Evolutionary conservation across 2,113 vertebrate species (phyloP).

Genomic region (Lamprologus sp.): DNA sequence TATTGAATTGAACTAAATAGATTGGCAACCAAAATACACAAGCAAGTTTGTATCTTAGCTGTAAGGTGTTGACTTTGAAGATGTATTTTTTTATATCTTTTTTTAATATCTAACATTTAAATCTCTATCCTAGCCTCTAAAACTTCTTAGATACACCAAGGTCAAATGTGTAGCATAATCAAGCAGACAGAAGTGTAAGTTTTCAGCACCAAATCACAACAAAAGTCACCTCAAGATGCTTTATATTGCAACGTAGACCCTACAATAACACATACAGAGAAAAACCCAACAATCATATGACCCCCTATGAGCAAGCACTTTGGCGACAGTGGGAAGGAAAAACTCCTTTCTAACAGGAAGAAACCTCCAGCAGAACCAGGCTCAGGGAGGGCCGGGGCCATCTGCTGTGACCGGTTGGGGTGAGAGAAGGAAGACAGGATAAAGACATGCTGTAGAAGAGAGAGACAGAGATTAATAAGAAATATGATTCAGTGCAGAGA

Average conservation of each 20-base stretch:
- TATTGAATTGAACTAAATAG: background rate
- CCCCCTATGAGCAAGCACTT: background rate
- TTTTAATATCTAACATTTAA: background rate
- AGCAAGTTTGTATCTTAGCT: background rate
- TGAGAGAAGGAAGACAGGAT: background rate
- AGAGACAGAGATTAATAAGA: background rate
- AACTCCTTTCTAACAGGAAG: background rate
- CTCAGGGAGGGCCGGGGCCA: background rate
- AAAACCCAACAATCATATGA: background rate
- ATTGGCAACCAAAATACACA: background rate
- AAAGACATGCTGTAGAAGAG: background rate
- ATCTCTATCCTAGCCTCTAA: background rate
- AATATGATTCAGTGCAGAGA: background rate
- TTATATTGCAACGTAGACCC: background rate
- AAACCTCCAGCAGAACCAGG: background rate
- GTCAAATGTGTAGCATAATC: background rate
- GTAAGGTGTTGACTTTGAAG: background rate
- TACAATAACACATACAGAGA: background rate
- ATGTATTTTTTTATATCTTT: background rate
- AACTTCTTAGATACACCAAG: background rate
- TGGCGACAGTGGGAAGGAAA: background rate
- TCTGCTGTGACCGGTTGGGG: background rate
- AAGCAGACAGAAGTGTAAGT: background rate
- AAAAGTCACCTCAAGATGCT: background rate
- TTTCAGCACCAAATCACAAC: background rate